Percentiles rank a stretch among this genome's conserved stretches.
These are phyloP conservation scores for Epinotia brunnichana DNA, from an alignment of 2,888 invertebrate genomes.

Conservation along the genomic window DNA sequence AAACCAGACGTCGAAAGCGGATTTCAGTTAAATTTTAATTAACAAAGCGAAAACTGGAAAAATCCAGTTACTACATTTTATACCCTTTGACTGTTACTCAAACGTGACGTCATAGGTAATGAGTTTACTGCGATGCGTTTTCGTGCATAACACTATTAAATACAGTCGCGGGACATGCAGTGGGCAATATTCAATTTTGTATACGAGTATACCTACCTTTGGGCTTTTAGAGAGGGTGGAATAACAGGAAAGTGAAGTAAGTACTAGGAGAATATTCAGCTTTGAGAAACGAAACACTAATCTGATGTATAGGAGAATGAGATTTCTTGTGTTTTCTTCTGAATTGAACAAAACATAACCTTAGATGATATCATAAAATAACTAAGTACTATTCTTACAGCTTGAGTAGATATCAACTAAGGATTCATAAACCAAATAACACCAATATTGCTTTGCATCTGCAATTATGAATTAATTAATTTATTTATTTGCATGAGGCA, in stretches of 20 bases:
- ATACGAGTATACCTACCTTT: no score
- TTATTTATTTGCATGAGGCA: no score
- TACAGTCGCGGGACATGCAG: constrained; percentile 18
- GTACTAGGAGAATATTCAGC: not conserved
- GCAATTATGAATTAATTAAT: no score
- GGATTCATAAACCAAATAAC: no score
- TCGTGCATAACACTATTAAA: constrained; percentile 31
- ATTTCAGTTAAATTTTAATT: constrained; percentile 15
- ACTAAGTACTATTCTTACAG: no score
- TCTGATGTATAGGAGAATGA: no score
- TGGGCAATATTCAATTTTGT: constrained; percentile 36
- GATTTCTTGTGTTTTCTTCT: no score
- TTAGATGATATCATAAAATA: no score
- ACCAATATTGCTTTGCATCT: no score
- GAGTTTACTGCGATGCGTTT: constrained; percentile 10
- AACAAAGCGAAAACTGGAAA: constrained; percentile 19
- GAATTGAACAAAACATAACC: no score
- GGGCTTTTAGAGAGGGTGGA: not conserved
- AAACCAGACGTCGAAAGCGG: constrained; percentile 6
- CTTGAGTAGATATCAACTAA: no score
- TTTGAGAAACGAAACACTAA: no score
- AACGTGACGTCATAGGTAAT: constrained; percentile 23
- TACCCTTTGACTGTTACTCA: constrained; percentile 15
- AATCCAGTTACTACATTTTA: constrained; percentile 13
- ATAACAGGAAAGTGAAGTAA: not conserved